Evolutionary conservation across 1,140 invertebrate species (phyloP).

Genomic region (Macrosteles quadrilineatus): DNA sequence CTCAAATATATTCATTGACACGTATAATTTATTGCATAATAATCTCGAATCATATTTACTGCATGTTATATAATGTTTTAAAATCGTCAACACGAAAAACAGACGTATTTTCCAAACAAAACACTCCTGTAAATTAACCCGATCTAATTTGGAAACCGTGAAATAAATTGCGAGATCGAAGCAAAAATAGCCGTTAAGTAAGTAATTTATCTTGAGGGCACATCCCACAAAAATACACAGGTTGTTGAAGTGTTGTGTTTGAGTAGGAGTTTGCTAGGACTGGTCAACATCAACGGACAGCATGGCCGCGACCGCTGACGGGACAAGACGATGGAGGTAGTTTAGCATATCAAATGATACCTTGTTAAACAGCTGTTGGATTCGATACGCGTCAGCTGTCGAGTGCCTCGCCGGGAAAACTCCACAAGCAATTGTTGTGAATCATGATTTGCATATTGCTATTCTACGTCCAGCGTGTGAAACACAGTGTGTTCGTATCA

Average conservation of each 20-base stretch:
- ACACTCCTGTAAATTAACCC: too few relatives aligned
- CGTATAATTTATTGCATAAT: too few relatives aligned
- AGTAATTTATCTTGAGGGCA: not conserved
- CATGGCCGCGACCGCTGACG: not conserved
- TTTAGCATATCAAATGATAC: slow-evolving; percentile 16
- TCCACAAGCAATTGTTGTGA: not conserved
- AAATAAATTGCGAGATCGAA: too few relatives aligned
- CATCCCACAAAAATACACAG: slow-evolving; percentile 14
- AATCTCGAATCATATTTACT: too few relatives aligned
- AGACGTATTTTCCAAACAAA: too few relatives aligned
- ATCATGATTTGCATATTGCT: not conserved
- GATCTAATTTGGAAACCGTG: too few relatives aligned
- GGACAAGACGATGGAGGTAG: not conserved
- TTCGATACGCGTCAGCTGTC: slow-evolving; percentile 1
- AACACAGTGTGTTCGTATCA: too few relatives aligned
- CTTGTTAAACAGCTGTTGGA: slow-evolving; percentile 8
- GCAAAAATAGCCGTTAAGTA: not conserved
- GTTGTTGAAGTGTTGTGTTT: not conserved
- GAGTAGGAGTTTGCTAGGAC: not conserved
- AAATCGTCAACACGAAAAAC: too few relatives aligned
- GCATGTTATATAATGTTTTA: too few relatives aligned
- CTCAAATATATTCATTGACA: too few relatives aligned
- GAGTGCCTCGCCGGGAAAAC: not conserved
- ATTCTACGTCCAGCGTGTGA: too few relatives aligned
- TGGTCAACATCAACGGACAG: not conserved